These are phyloP conservation scores for Athrips mouffetella DNA, from an alignment of 2,888 invertebrate genomes.

Conservation along the genomic window DNA sequence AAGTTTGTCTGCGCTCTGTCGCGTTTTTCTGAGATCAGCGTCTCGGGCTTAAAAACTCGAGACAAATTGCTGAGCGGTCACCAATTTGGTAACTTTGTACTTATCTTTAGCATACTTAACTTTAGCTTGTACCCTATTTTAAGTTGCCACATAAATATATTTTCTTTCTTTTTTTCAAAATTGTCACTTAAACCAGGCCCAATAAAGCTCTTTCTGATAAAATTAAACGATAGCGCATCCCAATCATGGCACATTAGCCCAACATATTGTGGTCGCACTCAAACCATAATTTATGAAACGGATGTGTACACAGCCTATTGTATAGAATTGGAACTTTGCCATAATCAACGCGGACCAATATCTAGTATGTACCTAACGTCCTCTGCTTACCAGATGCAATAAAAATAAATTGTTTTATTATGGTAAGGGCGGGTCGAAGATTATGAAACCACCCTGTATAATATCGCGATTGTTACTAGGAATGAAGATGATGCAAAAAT, in stretches of 20 bases:
- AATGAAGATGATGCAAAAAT: conserved; percentile 10
- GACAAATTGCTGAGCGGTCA: no score
- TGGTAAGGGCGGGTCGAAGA: conserved; percentile 15
- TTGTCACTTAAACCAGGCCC: background rate
- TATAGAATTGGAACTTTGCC: conserved; percentile 61
- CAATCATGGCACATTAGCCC: conserved; percentile 41
- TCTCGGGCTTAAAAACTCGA: no score
- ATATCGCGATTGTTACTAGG: conserved; percentile 6
- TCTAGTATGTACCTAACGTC: conserved; percentile 21
- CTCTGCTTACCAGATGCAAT: conserved; percentile 14
- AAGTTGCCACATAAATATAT: no score
- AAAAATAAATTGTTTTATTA: conserved; percentile 22
- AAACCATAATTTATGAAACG: conserved; percentile 54
- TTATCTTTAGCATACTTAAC: no score
- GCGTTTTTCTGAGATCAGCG: no score
- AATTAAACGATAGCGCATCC: conserved; percentile 21
- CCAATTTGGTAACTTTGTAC: no score
- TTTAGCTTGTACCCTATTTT: no score
- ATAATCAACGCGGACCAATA: conserved; percentile 41
- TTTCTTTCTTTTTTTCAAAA: no score
- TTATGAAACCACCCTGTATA: conserved; percentile 8
- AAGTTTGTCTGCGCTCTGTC: no score
- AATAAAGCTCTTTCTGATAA: conserved; percentile 13
- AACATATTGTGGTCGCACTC: conserved; percentile 49
- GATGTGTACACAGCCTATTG: conserved; percentile 41